Evolutionary conservation across 2,888 invertebrate genomes (phyloP).

Genomic region (Dasypogon diadema): DNA sequence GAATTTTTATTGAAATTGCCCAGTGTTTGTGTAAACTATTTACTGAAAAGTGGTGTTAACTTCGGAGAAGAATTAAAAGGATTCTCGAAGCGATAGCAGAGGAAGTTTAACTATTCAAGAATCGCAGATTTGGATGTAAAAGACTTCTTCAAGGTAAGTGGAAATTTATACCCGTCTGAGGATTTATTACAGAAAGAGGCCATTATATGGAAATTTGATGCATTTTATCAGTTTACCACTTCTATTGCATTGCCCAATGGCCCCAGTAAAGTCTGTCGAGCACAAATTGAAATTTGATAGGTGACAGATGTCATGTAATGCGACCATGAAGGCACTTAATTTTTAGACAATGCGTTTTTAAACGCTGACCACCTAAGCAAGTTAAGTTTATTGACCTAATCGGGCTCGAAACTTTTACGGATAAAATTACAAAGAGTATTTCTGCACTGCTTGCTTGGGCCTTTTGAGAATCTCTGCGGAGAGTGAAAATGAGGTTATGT

Average conservation of each 20-base stretch:
- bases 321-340: constrained; percentile 24
- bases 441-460: background rate
- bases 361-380: background rate
- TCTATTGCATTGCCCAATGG: constrained; percentile 14
- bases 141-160: background rate
- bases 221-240: background rate
- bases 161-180: background rate
- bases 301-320: constrained; percentile 48
- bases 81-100: background rate
- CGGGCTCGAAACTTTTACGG: background rate
- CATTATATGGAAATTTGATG: constrained; percentile 26
- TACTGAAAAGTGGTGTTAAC: background rate
- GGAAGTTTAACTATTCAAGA: background rate
- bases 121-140: background rate
- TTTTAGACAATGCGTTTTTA: constrained; percentile 20
- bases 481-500: constrained; percentile 29
- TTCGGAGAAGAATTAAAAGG: background rate
- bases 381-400: constrained; percentile 26
- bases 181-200: background rate
- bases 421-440: background rate
- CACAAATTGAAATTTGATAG: constrained; percentile 42
- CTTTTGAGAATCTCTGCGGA: background rate
- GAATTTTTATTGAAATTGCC: no score
- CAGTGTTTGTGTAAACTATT: constrained; percentile 20
- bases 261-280: background rate